phyloP scores from a whole-genome alignment of 1,140 invertebrate species.

The Meloidogyne hapla region DNA sequence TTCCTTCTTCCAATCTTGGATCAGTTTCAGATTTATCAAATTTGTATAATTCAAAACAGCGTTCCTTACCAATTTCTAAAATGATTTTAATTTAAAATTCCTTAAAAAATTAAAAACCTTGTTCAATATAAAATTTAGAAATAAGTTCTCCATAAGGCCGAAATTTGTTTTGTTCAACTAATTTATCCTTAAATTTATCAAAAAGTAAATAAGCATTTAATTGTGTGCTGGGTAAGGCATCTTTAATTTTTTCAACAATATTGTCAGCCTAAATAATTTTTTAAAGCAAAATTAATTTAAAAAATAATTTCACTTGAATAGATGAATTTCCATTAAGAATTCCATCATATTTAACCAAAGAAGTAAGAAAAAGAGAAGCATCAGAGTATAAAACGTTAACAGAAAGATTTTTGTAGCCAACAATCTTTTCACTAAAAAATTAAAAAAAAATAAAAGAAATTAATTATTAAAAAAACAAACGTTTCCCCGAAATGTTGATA shows the following conservation, averaged over 20 bases:
- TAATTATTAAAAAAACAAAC: constrained; percentile 20
- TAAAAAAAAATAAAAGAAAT: constrained; percentile 3
- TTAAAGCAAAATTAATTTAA: constrained; percentile 1
- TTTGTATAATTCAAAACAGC: constrained; percentile 39
- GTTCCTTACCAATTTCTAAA: constrained; percentile 20
- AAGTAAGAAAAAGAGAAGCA: constrained; percentile 41
- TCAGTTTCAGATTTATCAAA: constrained; percentile 64
- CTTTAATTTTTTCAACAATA: constrained; percentile 39
- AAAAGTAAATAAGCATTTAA: constrained; percentile 35
- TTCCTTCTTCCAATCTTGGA: constrained; percentile 71
- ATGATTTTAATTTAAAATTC: constrained; percentile 9
- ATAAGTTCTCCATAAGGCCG: constrained; percentile 39
- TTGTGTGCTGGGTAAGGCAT: constrained; percentile 39
- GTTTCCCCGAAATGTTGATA: constrained; percentile 48
- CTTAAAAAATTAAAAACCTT: not conserved
- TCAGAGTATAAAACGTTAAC: constrained; percentile 42
- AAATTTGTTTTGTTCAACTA: constrained; percentile 35
- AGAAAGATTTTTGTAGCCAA: constrained; percentile 50
- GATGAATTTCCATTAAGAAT: not conserved
- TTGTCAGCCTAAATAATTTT: constrained; percentile 35
- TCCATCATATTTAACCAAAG: constrained; percentile 25
- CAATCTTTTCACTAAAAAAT: constrained; percentile 44
- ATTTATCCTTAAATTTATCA: constrained; percentile 34
- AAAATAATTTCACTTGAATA: constrained; percentile 11
- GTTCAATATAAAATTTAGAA: constrained; percentile 34